Percentiles rank a stretch among this genome's conserved stretches.
These are phyloP conservation scores for Eutolmus rufibarbis DNA, from an alignment of 2,888 invertebrate genomes.

Conservation along the genomic window DNA sequence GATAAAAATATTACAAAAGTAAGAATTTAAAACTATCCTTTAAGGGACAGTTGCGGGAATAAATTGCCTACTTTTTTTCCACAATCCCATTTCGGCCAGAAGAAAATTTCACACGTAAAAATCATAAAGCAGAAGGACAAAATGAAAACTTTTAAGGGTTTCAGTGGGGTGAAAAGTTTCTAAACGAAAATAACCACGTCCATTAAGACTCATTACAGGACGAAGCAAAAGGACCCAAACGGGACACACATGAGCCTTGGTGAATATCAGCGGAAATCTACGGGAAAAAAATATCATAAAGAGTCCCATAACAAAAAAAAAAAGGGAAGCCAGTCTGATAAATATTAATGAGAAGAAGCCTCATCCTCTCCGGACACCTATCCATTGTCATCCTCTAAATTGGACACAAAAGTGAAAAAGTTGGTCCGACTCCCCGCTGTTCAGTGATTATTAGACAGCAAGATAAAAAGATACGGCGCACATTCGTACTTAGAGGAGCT, in stretches of 20 bases:
- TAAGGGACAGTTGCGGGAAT: not conserved
- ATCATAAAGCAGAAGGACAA: not conserved
- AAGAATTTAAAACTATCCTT: not conserved
- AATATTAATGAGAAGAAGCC: conserved; percentile 10
- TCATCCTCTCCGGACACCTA: not conserved
- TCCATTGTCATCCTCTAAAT: conserved; percentile 2
- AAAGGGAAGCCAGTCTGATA: not conserved
- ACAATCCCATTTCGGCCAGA: not conserved
- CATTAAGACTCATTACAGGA: conserved; percentile 23
- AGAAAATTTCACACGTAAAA: not conserved
- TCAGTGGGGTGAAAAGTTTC: not conserved
- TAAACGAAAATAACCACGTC: not conserved
- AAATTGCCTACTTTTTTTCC: not conserved
- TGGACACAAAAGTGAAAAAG: conserved; percentile 25
- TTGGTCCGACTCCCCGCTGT: not conserved
- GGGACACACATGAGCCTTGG: not conserved
- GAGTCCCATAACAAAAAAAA: not conserved
- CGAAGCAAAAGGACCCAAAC: not conserved
- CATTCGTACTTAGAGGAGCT: not conserved
- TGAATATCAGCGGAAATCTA: conserved; percentile 16
- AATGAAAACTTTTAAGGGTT: conserved; percentile 20
- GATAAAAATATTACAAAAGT: not conserved
- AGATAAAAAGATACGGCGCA: not conserved
- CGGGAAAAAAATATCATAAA: not conserved
- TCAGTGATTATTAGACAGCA: conserved; percentile 13